Conservation (phyloP, 2,888 invertebrate species). For the Andrena minutula region DNA sequence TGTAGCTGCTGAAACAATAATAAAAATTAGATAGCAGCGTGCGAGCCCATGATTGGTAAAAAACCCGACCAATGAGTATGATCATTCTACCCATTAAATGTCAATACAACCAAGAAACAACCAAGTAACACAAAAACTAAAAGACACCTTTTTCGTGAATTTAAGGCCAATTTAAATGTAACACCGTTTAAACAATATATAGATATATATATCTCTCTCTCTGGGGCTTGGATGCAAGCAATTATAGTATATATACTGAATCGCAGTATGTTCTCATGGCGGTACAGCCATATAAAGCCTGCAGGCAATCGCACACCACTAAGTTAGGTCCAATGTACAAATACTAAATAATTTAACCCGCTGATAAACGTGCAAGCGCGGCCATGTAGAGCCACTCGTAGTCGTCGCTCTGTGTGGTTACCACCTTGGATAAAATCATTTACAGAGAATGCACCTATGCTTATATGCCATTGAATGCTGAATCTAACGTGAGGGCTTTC, state of each 20-base stretch:
- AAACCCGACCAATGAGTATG: conserved; percentile 63
- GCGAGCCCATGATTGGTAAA: conserved; percentile 78
- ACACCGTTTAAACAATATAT: conserved; percentile 64
- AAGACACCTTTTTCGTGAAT: conserved; percentile 58
- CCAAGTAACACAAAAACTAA: conserved; percentile 66
- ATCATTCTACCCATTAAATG: conserved; percentile 61
- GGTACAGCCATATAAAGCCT: conserved; percentile 71
- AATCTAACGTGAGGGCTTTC: conserved; percentile 62
- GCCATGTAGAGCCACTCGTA: conserved; percentile 61
- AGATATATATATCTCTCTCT: conserved; percentile 8
- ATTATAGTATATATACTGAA: conserved; percentile 58
- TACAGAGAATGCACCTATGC: conserved; percentile 69
- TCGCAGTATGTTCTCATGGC: conserved; percentile 66
- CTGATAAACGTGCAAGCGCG: conserved; percentile 73
- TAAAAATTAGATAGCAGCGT: conserved; percentile 83
- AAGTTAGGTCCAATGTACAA: conserved; percentile 72
- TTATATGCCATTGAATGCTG: conserved; percentile 69
- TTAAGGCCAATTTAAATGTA: conserved; percentile 69
- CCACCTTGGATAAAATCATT: conserved; percentile 60
- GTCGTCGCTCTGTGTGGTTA: conserved; percentile 67
- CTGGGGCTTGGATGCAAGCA: conserved; percentile 72
- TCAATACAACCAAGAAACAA: conserved; percentile 70
- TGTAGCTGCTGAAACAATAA: conserved; percentile 84
- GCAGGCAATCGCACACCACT: conserved; percentile 82
- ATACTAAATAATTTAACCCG: conserved; percentile 71